phyloP scores from a whole-genome alignment of 2,113 vertebrate genomes.

The Ivindomyrus marchei region DNA sequence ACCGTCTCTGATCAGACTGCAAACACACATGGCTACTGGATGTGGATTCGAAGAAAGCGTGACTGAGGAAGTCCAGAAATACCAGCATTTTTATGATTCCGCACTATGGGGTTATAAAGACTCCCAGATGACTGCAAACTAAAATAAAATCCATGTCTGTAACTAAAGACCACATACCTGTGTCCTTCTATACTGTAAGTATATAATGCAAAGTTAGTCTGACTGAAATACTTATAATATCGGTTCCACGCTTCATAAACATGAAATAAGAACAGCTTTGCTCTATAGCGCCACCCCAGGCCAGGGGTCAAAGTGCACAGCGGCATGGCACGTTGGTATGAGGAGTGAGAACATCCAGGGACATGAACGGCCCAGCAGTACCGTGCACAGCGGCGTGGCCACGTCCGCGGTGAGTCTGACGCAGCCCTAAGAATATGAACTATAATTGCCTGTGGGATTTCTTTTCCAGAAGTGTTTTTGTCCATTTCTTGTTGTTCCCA shows the following conservation, averaged over 20 bases:
- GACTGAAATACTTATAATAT: not conserved
- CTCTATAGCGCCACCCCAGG: not conserved
- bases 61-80: not conserved
- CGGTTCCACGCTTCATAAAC: not conserved
- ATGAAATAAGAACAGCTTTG: not conserved
- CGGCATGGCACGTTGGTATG: not conserved
- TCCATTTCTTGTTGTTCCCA: not conserved
- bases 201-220: not conserved
- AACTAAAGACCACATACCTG: not conserved
- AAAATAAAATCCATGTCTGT: not conserved
- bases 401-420: not conserved
- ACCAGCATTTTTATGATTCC: not conserved
- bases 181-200: not conserved
- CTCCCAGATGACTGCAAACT: not conserved
- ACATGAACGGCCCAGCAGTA: not conserved
- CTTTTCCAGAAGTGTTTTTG: not conserved
- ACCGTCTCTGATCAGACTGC: not conserved
- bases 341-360: not conserved
- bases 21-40: not conserved
- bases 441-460: not conserved
- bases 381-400: rapidly evolving
- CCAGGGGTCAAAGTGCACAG: not conserved
- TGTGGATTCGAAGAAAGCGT: not conserved
- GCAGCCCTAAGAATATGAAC: not conserved
- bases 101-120: not conserved